Conservation (phyloP, 2,888 invertebrate species). For the Phania funesta region DNA sequence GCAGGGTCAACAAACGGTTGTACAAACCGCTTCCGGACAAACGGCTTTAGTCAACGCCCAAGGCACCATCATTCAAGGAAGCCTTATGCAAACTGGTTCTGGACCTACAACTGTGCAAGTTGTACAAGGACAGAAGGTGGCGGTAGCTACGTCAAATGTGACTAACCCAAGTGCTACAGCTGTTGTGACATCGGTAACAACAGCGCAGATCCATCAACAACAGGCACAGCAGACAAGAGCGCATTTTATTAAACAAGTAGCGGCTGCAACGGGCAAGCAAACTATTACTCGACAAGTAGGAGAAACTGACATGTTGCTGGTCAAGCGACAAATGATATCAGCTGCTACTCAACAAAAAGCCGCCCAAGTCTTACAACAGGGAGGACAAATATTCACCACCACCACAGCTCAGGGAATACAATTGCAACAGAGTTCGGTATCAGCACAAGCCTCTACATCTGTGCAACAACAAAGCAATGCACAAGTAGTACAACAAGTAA, state of each 20-base stretch:
- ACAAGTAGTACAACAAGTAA: constrained; percentile 74
- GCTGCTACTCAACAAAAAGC: constrained; percentile 76
- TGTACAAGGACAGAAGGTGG: constrained; percentile 79
- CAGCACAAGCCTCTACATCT: constrained; percentile 70
- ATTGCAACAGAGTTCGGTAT: constrained; percentile 74
- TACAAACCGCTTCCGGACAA: constrained; percentile 77
- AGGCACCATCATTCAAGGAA: constrained; percentile 79
- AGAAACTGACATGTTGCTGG: constrained; percentile 82
- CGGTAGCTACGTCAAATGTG: constrained; percentile 76
- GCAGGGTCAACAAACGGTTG: constrained; percentile 73
- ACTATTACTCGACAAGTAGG: constrained; percentile 81
- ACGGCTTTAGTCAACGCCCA: constrained; percentile 76
- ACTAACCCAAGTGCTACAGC: constrained; percentile 72
- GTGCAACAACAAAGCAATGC: constrained; percentile 76
- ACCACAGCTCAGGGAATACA: constrained; percentile 74
- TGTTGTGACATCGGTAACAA: constrained; percentile 79
- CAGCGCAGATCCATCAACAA: constrained; percentile 80
- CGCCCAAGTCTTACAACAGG: constrained; percentile 80
- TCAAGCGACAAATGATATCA: constrained; percentile 82
- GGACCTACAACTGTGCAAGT: constrained; percentile 73
- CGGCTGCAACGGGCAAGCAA: constrained; percentile 78
- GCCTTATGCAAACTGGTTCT: constrained; percentile 74
- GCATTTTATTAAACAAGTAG: constrained; percentile 79
- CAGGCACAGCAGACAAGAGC: constrained; percentile 78
- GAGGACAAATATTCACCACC: constrained; percentile 82